Percentiles rank a stretch among this genome's conserved stretches.
phyloP scores from a whole-genome alignment of 2,113 vertebrate genomes.

The Cyprinodon variegatus region DNA sequence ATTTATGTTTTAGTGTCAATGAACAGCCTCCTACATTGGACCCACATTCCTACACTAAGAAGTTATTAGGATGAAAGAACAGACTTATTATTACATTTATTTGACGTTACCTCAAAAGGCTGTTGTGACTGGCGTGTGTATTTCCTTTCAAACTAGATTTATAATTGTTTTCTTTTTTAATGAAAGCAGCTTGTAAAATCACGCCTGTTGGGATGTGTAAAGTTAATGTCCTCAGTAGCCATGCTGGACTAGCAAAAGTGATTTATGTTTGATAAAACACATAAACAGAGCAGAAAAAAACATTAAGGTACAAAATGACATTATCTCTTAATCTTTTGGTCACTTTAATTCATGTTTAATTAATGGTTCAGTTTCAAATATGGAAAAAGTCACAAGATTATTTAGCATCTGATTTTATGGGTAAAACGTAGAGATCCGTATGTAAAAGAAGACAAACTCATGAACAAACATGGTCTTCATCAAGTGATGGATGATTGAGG shows the following conservation, averaged over 20 bases:
- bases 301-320: neutral
- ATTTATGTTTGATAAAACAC: too few relatives aligned
- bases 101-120: neutral
- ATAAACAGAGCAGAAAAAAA: neutral
- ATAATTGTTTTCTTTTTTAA: constrained; percentile 10
- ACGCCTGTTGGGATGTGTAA: constrained; percentile 6
- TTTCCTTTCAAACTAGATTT: neutral
- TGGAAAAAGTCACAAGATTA: neutral
- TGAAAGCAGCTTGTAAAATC: neutral
- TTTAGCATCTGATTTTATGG: neutral
- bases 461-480: neutral
- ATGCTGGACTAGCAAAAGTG: too few relatives aligned
- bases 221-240: neutral
- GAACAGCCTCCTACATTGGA: neutral
- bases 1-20: neutral
- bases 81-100: neutral
- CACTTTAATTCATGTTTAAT: neutral
- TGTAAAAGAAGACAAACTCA: neutral
- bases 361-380: neutral
- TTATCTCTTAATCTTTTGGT: neutral
- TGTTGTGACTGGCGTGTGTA: neutral
- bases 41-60: neutral
- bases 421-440: neutral
- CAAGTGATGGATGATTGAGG: neutral
- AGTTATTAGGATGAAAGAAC: neutral